Percentiles rank a stretch among this genome's conserved stretches.
Evolutionary conservation across 2,797 vertebrate species (phyloP).

Genomic region (Tenualosa ilisha): DNA sequence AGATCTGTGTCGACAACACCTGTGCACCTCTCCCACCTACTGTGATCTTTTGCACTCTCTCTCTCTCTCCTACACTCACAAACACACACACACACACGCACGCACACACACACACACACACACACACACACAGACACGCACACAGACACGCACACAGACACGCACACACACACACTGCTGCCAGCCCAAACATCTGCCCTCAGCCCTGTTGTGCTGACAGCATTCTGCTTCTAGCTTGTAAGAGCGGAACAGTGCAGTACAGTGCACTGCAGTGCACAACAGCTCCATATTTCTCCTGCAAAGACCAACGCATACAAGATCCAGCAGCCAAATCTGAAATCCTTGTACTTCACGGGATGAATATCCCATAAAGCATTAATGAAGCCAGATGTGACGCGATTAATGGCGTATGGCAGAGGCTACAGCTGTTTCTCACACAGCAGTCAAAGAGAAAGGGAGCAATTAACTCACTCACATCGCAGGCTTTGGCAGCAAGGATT

Average conservation of each 20-base stretch:
- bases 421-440: background rate
- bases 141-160: background rate
- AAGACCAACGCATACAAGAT: background rate
- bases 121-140: background rate
- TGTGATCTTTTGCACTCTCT: background rate
- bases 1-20: background rate
- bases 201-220: background rate
- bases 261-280: too few relatives aligned
- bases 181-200: constrained; percentile 7
- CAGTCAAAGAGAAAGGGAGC: background rate
- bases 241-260: too few relatives aligned
- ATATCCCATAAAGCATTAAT: constrained; percentile 4
- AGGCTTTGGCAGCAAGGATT: too few relatives aligned
- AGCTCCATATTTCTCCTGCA: too few relatives aligned
- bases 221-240: background rate
- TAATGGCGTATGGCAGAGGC: background rate
- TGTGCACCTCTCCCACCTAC: background rate
- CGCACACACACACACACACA: background rate
- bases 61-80: background rate
- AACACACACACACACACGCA: background rate
- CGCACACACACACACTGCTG: background rate
- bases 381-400: background rate
- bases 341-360: background rate
- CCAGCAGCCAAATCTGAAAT: background rate
- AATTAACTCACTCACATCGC: too few relatives aligned